Percentiles rank a stretch among this genome's conserved stretches.
Conservation (phyloP, 23 tunicate genomes). For the Oikopleura vanhoeffeni region DNA sequence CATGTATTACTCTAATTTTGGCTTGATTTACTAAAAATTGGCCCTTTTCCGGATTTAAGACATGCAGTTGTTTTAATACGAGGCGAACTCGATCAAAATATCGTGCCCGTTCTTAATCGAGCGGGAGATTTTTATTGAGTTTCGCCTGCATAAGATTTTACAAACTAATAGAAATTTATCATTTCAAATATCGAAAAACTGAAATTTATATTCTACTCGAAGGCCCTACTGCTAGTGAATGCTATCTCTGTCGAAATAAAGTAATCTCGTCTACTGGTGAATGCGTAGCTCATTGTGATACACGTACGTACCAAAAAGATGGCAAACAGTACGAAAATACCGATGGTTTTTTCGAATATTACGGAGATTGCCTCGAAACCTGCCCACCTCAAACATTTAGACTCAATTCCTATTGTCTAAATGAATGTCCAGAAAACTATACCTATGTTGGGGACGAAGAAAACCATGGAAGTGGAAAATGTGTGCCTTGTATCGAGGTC, state of each 20-base stretch:
- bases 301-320: not conserved
- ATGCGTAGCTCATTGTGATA: not conserved
- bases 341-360: not conserved
- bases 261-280: not conserved
- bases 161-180: no score
- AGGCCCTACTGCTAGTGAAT: not conserved
- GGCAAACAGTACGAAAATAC: not conserved
- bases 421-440: not conserved
- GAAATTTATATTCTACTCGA: no score
- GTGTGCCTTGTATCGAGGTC: not conserved
- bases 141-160: no score
- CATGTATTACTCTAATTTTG: no score
- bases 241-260: conserved; percentile 7
- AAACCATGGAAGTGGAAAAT: not conserved
- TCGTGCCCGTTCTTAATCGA: no score
- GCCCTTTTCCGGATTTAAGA: no score
- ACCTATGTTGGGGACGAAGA: not conserved
- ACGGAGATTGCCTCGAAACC: not conserved
- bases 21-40: no score
- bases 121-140: no score
- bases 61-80: no score
- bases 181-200: no score
- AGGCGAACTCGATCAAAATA: no score
- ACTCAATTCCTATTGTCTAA: not conserved
- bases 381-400: not conserved